Base-by-base conservation (phyloP, 2,888 invertebrate genomes). In the Eulithis prunata region DNA sequence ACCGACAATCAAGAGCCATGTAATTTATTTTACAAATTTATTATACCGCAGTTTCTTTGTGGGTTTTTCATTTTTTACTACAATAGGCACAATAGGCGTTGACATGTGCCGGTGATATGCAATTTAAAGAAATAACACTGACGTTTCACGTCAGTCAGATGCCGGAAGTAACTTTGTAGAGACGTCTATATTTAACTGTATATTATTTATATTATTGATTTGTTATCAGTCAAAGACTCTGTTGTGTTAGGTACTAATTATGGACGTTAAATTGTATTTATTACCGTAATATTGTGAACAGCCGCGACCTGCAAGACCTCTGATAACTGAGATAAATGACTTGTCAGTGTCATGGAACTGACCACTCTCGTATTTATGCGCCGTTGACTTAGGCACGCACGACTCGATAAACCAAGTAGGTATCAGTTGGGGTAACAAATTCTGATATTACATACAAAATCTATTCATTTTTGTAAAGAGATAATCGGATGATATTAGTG, bases 191-290 rank as follows among this genome's bases (percentile, higher is more conserved):
- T 89, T 89, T 87, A 87, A 85, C 87, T 87, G 85, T 83, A 62
- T 65, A 69, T n/a, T n/a, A n/a, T n/a, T n/a, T n/a, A 71, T 69
- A 70, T 72, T 84, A 85, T 85, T 83, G 82, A 84, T 79, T 80
- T 77, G 78, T 85, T 91, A 92, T 91, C 90, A 90, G 90, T 89
- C 90, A 89, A 87, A 90, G 91, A 91, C 90, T 87, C 84, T 81
- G 84, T 83, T 88, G 85, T 83, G 81, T 82, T 41, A 68, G 70
- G 70, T 68, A 80, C 82, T 90, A 88, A 91, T 90, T 89, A 91
- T 85, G 90, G 86, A 87, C 90, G 90, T 88, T 89, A 87, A 89
- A 90, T 85, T 82, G 87, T 90, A 91, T 91, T 90, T 90, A 91
- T 91, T 89, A 83, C 79, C 71, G 81, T 81, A 83, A 84, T 85